Percentiles rank a stretch among this genome's conserved stretches.
These are phyloP conservation scores for Pachymerium ferrugineum DNA, from an alignment of 2,888 invertebrate genomes.

Conservation along the genomic window DNA sequence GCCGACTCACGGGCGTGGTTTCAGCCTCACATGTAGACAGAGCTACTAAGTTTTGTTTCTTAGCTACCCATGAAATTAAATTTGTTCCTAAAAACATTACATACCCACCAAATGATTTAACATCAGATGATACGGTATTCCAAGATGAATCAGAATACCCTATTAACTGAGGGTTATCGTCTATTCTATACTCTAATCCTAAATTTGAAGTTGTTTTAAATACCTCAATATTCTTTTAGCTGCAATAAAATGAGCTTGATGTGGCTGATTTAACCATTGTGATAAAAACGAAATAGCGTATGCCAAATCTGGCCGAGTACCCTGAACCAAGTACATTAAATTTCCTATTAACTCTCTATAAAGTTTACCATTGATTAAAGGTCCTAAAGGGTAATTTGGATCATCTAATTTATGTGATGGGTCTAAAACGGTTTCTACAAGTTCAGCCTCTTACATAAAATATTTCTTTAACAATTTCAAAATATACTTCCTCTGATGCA, in stretches of 20 bases:
- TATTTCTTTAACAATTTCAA: neutral
- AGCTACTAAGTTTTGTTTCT: neutral
- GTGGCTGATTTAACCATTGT: constrained; percentile 38
- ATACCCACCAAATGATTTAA: neutral
- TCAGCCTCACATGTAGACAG: neutral
- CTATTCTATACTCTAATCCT: neutral
- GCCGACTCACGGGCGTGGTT: too few relatives aligned
- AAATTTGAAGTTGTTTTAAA: neutral
- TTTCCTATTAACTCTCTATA: constrained; percentile 38
- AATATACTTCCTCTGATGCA: neutral
- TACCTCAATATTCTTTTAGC: constrained; percentile 38
- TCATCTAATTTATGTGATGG: neutral
- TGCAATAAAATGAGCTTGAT: constrained; percentile 40
- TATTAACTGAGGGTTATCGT: neutral
- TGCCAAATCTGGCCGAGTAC: constrained; percentile 39
- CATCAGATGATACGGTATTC: neutral
- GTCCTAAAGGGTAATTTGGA: neutral
- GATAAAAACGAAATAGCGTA: constrained; percentile 38
- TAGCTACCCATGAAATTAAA: neutral
- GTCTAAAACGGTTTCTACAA: neutral
- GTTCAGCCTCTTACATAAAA: neutral
- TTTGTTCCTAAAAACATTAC: neutral
- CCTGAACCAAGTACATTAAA: constrained; percentile 38
- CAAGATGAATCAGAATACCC: neutral
- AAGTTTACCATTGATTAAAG: neutral